A percentile compares a stretch with the other conserved stretches of the same genome.
Conservation (phyloP, 2,888 invertebrate genomes). For the Eremobia ochroleuca region DNA sequence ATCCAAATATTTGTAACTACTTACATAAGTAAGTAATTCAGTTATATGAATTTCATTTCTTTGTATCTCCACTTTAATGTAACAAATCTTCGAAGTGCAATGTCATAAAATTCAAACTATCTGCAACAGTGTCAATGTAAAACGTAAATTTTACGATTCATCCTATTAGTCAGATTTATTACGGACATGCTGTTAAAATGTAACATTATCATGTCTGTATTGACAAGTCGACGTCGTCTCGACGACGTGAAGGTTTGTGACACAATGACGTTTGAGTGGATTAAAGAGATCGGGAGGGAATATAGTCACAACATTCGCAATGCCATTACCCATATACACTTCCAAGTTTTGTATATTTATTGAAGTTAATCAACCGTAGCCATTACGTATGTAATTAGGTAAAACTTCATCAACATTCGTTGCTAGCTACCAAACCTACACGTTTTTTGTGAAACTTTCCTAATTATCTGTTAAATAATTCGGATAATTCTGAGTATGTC, state of each 20-base stretch:
- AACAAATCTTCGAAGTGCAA: constrained; percentile 10
- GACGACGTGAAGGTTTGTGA: neutral
- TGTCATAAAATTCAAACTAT: constrained; percentile 35
- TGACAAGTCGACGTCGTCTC: constrained; percentile 7
- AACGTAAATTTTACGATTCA: constrained; percentile 42
- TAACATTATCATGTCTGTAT: constrained; percentile 37
- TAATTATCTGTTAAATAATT: neutral
- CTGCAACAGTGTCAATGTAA: constrained; percentile 22
- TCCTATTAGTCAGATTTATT: constrained; percentile 47
- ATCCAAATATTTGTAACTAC: neutral
- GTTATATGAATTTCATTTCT: neutral
- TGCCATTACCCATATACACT: neutral
- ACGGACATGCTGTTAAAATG: constrained; percentile 44
- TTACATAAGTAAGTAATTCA: neutral
- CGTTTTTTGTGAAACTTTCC: constrained; percentile 7
- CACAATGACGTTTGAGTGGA: constrained; percentile 9
- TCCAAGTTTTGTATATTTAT: neutral
- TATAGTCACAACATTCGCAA: neutral
- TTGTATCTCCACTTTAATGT: neutral
- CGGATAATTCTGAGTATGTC: neutral
- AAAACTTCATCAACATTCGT: neutral
- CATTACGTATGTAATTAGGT: neutral
- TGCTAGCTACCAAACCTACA: neutral
- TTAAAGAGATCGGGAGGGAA: constrained; percentile 13
- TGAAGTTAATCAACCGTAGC: neutral